These are phyloP conservation scores for Drosophila nigritarsus DNA, from an alignment of 2,888 invertebrate genomes.

Conservation along the genomic window DNA sequence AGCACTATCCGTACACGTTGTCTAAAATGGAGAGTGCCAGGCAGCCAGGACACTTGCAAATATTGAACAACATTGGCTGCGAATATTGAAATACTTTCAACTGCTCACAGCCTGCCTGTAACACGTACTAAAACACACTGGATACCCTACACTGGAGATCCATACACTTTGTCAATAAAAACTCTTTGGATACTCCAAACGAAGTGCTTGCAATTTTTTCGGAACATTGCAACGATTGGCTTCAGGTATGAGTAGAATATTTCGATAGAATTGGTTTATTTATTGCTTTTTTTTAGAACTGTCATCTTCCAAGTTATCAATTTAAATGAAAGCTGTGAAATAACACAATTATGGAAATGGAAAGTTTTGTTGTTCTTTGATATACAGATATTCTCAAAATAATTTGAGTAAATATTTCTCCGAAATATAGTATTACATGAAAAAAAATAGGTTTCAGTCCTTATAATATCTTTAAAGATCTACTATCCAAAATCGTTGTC, in stretches of 20 bases:
- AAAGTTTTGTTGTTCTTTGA: neutral
- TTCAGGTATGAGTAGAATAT: neutral
- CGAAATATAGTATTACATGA: neutral
- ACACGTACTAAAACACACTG: constrained; percentile 8
- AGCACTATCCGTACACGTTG: constrained; percentile 17
- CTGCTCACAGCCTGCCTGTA: constrained; percentile 2
- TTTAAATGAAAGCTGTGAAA: neutral
- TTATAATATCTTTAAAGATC: neutral
- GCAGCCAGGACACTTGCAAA: constrained; percentile 40
- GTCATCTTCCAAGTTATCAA: too few species aligned
- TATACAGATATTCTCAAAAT: neutral
- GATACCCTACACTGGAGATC: neutral
- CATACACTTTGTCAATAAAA: constrained; percentile 5
- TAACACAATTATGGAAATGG: neutral
- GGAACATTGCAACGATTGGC: neutral
- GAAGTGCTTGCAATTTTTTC: neutral
- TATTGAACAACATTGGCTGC: constrained; percentile 69
- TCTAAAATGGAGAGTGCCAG: constrained; percentile 1
- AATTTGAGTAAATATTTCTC: neutral
- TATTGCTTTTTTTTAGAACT: neutral
- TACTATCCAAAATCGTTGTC: neutral
- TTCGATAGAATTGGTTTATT: neutral
- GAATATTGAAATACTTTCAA: constrained; percentile 71
- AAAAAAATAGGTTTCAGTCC: neutral
- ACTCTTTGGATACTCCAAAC: neutral